phyloP scores from a whole-genome alignment of 2,797 vertebrate genomes.

The Siniperca scherzeri region DNA sequence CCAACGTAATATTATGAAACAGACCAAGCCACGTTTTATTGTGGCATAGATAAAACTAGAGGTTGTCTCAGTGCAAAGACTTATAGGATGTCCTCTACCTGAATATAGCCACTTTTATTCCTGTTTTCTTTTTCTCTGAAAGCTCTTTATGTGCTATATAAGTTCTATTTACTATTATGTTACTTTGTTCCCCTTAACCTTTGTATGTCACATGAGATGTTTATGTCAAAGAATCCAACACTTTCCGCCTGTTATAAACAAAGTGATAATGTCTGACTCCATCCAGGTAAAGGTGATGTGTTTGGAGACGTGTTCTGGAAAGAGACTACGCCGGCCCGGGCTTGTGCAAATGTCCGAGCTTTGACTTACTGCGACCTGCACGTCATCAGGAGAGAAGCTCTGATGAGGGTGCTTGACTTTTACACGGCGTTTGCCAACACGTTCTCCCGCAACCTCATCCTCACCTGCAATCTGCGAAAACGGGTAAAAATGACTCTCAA shows the following conservation, averaged over 20 bases:
- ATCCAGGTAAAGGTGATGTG: conserved; percentile 95
- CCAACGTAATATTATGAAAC: background rate
- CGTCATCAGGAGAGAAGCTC: conserved; percentile 93
- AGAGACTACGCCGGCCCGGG: conserved; percentile 92
- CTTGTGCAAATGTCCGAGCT: conserved; percentile 95
- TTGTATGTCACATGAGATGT: background rate
- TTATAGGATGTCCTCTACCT: background rate
- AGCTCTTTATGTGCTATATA: background rate
- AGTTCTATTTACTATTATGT: background rate
- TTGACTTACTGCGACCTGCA: conserved; percentile 98
- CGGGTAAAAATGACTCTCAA: conserved; percentile 85
- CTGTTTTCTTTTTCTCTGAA: conserved; percentile 7
- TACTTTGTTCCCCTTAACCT: background rate
- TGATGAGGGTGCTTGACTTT: conserved; percentile 96
- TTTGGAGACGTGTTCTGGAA: conserved; percentile 99
- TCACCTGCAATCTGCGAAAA: conserved; percentile 96
- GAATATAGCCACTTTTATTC: background rate
- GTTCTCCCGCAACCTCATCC: conserved; percentile 96
- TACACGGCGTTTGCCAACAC: conserved; percentile 97
- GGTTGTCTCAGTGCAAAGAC: background rate
- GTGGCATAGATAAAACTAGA: conserved; percentile 2
- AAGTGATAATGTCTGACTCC: background rate
- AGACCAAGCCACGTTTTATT: background rate
- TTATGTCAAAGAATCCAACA: background rate
- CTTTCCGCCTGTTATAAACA: background rate